phyloP scores from a whole-genome alignment of 2,113 vertebrate species.

The Amblyornis subalaris region DNA sequence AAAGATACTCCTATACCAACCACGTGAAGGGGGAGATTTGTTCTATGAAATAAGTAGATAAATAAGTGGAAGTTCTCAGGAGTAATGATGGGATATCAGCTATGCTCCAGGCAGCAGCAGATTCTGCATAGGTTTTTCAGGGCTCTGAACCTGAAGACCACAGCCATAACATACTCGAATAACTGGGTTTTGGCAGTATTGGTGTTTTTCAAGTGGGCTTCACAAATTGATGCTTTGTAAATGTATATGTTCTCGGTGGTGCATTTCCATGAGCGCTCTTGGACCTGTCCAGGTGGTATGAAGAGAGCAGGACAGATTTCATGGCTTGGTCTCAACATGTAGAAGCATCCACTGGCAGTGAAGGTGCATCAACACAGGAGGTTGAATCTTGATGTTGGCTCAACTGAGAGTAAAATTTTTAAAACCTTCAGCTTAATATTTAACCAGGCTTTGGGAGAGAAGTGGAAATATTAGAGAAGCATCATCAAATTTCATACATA shows the following conservation, averaged over 20 bases:
- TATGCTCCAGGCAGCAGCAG: background rate
- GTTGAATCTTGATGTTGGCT: background rate
- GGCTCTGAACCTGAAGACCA: background rate
- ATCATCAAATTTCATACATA: background rate
- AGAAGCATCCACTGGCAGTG: background rate
- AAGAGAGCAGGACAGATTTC: background rate
- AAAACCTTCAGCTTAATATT: background rate
- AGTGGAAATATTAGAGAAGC: background rate
- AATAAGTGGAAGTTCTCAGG: background rate
- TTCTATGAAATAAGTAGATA: background rate
- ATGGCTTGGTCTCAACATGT: background rate
- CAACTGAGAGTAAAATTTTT: background rate
- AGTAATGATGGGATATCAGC: background rate
- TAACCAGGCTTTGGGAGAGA: background rate
- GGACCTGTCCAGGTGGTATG: fast-evolving
- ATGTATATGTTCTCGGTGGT: background rate
- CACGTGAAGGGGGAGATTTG: background rate
- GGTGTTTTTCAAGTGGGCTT: background rate
- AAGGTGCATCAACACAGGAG: fast-evolving
- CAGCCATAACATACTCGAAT: fast-evolving
- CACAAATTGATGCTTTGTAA: background rate
- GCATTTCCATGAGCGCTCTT: fast-evolving
- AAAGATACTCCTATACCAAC: background rate
- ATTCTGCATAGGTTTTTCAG: background rate
- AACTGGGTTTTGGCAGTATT: fast-evolving